phyloP scores from a whole-genome alignment of 2,113 vertebrate species.

The Ancistrus triradiatus region DNA sequence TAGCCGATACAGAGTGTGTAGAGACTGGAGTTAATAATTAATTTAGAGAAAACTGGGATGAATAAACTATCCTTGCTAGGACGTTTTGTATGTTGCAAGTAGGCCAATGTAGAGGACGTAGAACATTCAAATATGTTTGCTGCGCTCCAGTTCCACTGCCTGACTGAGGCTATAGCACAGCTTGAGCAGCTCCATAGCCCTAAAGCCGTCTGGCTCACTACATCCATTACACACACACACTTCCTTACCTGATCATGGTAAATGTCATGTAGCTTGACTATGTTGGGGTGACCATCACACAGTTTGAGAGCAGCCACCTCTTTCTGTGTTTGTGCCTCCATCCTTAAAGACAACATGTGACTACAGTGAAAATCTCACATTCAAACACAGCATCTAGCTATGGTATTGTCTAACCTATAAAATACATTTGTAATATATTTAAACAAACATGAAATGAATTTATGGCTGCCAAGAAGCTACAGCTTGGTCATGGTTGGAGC shows the following conservation, averaged over 20 bases:
- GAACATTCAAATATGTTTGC: constrained; percentile 30
- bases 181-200: not conserved
- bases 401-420: too few species aligned
- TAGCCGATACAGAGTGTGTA: too few species aligned
- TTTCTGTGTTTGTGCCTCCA: constrained; percentile 93
- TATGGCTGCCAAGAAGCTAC: too few species aligned
- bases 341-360: too few species aligned
- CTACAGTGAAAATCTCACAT: too few species aligned
- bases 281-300: constrained; percentile 92
- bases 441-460: too few species aligned
- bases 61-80: not conserved
- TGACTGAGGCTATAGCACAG: constrained; percentile 14
- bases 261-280: constrained; percentile 92
- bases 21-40: not conserved
- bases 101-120: constrained; percentile 31
- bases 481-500: too few species aligned
- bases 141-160: constrained; percentile 25
- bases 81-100: constrained; percentile 34
- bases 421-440: too few species aligned
- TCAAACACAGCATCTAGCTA: too few species aligned
- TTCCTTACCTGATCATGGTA: constrained; percentile 90
- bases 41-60: not conserved
- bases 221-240: constrained; percentile 27
- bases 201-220: not conserved
- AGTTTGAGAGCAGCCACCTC: constrained; percentile 94